These are phyloP conservation scores for Phyllostomus hastatus DNA, from an alignment of 2,113 vertebrate species.

Conservation along the genomic window DNA sequence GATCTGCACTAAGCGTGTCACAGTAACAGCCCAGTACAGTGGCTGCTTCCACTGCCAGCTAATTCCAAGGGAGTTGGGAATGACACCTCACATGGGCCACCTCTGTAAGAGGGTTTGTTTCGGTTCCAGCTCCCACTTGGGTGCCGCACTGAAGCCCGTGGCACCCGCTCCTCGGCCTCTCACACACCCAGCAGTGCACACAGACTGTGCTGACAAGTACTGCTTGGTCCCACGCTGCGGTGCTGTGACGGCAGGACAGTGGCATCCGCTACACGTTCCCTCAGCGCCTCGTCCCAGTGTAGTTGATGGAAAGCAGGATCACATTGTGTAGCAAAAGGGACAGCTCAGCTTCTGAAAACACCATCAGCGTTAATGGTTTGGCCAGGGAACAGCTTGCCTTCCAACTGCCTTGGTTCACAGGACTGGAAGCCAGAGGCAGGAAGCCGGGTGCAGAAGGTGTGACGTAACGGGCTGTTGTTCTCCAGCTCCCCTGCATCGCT, in stretches of 20 bases:
- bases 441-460: not conserved
- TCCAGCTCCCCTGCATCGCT: not conserved
- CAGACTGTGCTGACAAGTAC: not conserved
- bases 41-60: not conserved
- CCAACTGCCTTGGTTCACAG: not conserved
- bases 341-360: conserved; percentile 86
- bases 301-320: conserved; percentile 93
- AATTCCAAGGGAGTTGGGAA: not conserved
- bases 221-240: conserved; percentile 39
- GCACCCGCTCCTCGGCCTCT: not conserved
- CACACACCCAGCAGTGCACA: not conserved
- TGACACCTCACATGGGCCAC: not conserved
- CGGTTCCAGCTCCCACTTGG: not conserved
- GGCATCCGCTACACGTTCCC: not conserved
- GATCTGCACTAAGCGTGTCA: not conserved
- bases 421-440: not conserved
- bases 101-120: not conserved
- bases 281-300: conserved; percentile 69
- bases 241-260: not conserved
- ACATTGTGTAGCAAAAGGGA: conserved; percentile 92
- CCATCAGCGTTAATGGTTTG: not conserved
- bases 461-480: not conserved
- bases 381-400: not conserved
- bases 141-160: not conserved
- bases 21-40: not conserved